Conservation (phyloP, 2,888 invertebrate genomes). For the Ichneumoninae sp. region DNA sequence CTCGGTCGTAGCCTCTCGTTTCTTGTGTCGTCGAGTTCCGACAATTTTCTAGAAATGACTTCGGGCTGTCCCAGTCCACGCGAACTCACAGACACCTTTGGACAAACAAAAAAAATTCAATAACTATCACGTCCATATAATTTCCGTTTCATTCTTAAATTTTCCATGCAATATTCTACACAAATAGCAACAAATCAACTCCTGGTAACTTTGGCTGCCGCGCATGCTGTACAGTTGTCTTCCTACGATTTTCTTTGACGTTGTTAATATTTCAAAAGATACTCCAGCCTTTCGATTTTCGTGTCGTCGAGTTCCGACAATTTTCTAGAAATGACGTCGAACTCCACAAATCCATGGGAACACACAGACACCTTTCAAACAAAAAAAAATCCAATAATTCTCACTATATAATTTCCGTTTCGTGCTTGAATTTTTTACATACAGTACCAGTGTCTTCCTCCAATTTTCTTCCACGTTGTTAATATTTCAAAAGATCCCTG, state of each 20-base stretch:
- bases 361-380: background rate
- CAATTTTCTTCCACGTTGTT: conserved; percentile 47
- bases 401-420: no score
- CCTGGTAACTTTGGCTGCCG: conserved; percentile 20
- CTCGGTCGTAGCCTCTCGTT: conserved; percentile 52
- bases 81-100: background rate
- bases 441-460: conserved; percentile 28
- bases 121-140: no score
- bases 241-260: conserved; percentile 47
- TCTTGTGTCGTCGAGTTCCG: conserved; percentile 46
- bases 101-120: conserved; percentile 4
- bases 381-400: background rate
- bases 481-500: conserved; percentile 62
- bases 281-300: conserved; percentile 49
- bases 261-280: conserved; percentile 65
- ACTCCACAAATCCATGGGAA: background rate
- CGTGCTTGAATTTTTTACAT: conserved; percentile 72
- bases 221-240: background rate
- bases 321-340: conserved; percentile 1
- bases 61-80: background rate
- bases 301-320: conserved; percentile 34
- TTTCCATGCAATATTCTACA: conserved; percentile 78
- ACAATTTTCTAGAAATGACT: conserved; percentile 21
- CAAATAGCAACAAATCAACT: conserved; percentile 46
- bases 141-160: conserved; percentile 67